These are phyloP conservation scores for Epirrita christyi DNA, from an alignment of 2,888 invertebrate genomes.

Conservation along the genomic window DNA sequence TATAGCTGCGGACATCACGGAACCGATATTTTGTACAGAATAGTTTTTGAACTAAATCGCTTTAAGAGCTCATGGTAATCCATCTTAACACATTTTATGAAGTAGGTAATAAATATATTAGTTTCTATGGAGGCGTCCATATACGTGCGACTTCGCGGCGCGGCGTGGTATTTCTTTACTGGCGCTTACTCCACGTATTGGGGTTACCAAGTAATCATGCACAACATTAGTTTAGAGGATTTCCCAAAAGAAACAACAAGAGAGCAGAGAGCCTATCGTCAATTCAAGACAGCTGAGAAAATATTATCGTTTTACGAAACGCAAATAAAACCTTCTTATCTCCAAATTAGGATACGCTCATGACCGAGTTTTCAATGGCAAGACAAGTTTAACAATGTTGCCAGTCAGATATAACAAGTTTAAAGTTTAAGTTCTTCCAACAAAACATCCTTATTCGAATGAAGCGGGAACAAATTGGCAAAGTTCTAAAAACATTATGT, in stretches of 20 bases:
- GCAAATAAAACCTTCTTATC: constrained; percentile 5
- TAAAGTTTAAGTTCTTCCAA: neutral
- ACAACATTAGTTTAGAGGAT: neutral
- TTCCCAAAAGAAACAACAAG: neutral
- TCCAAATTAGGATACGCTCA: neutral
- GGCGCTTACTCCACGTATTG: no score
- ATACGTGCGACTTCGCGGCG: no score
- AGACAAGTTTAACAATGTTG: neutral
- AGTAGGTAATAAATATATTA: no score
- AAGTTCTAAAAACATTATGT: neutral
- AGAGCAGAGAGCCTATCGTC: neutral
- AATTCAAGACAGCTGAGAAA: neutral
- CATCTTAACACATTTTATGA: no score
- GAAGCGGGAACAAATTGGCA: neutral
- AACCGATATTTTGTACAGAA: no score
- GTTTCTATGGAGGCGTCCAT: no score
- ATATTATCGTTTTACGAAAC: neutral
- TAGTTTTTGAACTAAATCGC: no score
- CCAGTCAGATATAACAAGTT: neutral
- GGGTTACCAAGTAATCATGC: neutral
- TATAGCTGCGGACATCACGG: no score
- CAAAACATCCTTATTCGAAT: neutral
- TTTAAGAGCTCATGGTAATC: no score
- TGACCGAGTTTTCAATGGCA: constrained; percentile 24
- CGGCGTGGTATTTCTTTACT: no score